phyloP scores from a whole-genome alignment of 2,113 vertebrate species.

The Propithecus coquereli region DNA sequence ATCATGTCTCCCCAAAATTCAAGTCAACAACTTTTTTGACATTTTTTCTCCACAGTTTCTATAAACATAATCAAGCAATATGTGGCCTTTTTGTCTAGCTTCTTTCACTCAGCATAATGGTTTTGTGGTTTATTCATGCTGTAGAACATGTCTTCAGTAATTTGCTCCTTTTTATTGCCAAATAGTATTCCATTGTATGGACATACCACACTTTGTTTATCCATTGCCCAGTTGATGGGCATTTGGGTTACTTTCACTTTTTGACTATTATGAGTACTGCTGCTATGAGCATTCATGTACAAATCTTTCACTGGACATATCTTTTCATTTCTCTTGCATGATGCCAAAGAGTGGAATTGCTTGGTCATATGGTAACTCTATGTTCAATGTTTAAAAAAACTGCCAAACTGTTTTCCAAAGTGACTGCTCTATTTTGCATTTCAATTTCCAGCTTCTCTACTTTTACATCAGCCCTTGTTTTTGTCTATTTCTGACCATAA shows the following conservation, averaged over 20 bases:
- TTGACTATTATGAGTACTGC: neutral
- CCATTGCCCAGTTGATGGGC: neutral
- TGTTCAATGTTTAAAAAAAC: neutral
- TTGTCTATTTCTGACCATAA: neutral
- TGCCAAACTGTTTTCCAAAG: neutral
- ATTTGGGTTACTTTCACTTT: neutral
- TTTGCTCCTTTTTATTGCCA: neutral
- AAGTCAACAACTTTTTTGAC: neutral
- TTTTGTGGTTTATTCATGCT: neutral
- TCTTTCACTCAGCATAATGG: neutral
- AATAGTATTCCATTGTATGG: neutral
- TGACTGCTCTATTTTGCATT: neutral
- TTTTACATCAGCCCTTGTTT: neutral
- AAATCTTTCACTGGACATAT: neutral
- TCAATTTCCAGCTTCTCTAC: neutral
- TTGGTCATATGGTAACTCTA: conserved; percentile 4
- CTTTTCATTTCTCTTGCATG: neutral
- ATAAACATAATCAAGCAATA: neutral
- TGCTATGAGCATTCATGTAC: neutral
- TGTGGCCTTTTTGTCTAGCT: neutral
- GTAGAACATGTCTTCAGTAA: neutral
- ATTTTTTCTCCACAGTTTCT: neutral
- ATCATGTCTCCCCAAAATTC: too few species aligned
- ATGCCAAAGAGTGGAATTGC: neutral
- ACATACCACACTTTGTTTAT: neutral